Evolutionary conservation across 1,140 invertebrate species (phyloP).

Genomic region (Globodera rostochiensis): DNA sequence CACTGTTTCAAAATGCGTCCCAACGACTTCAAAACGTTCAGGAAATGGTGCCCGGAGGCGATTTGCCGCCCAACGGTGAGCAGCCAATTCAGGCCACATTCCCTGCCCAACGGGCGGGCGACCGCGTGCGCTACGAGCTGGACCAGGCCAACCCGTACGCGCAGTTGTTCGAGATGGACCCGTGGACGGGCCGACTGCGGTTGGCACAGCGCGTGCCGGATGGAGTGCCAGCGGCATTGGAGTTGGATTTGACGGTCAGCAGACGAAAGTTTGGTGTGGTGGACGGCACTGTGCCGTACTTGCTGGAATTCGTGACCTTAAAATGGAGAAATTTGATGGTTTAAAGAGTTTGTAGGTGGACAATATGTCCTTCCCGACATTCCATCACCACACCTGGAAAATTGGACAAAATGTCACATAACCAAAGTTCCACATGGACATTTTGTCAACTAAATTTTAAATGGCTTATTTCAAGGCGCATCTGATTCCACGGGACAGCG

Average conservation of each 20-base stretch:
- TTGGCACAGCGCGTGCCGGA: conserved; percentile 37
- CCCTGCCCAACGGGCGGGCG: conserved; percentile 39
- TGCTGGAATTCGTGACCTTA: too few species aligned
- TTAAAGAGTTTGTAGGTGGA: too few species aligned
- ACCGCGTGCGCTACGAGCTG: conserved; percentile 42
- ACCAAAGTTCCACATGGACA: background rate
- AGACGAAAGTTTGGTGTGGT: too few species aligned
- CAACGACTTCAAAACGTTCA: conserved; percentile 4
- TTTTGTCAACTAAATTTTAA: background rate
- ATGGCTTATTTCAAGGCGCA: background rate
- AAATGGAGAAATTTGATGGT: too few species aligned
- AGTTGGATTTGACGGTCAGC: conserved; percentile 30
- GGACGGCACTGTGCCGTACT: too few species aligned
- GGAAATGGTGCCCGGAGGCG: conserved; percentile 28
- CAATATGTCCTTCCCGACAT: too few species aligned
- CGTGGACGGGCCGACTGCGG: conserved; percentile 34
- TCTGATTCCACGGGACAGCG: background rate
- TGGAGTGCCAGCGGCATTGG: conserved; percentile 29
- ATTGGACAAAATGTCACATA: background rate
- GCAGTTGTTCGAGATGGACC: conserved; percentile 36
- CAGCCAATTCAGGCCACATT: conserved; percentile 48
- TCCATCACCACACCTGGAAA: too few species aligned
- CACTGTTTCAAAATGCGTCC: background rate
- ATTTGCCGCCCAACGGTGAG: conserved; percentile 40
- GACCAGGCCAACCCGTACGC: conserved; percentile 13